phyloP scores from a whole-genome alignment of 2,888 invertebrate species.

The Ceraclea dissimilis region DNA sequence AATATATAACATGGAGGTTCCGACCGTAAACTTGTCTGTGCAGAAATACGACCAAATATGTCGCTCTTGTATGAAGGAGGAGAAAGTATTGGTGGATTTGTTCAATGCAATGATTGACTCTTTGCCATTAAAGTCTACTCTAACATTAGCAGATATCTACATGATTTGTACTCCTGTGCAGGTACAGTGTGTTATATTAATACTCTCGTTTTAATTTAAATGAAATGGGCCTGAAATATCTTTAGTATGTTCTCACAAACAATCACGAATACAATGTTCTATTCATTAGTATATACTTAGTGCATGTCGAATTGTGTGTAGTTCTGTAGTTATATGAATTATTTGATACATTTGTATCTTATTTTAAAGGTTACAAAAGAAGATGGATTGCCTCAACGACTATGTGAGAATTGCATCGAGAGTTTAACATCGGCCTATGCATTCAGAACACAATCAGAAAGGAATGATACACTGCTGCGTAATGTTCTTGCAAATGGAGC shows the following conservation, averaged over 20 bases:
- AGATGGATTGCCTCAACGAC: constrained; percentile 53
- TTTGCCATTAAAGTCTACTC: constrained; percentile 16
- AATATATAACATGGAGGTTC: constrained; percentile 7
- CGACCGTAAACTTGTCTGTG: constrained; percentile 2
- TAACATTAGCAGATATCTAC: constrained; percentile 35
- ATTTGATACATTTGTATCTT: too few species aligned
- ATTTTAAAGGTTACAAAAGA: constrained; percentile 35
- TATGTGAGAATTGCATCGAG: constrained; percentile 50
- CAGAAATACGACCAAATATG: constrained; percentile 31
- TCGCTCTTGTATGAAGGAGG: constrained; percentile 42
- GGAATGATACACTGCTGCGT: constrained; percentile 36
- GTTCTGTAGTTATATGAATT: too few species aligned
- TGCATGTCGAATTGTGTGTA: too few species aligned
- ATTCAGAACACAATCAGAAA: constrained; percentile 43
- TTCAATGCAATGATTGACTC: constrained; percentile 30
- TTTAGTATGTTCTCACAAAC: too few species aligned
- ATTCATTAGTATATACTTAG: background rate
- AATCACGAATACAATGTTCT: too few species aligned
- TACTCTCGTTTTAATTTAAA: too few species aligned
- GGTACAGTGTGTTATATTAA: too few species aligned
- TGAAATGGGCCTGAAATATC: too few species aligned
- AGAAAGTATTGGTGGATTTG: constrained; percentile 34
- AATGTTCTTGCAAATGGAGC: constrained; percentile 28
- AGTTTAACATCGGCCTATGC: constrained; percentile 43
- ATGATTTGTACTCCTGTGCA: constrained; percentile 35